These are phyloP conservation scores for Subanguina moxae DNA, from an alignment of 1,140 invertebrate species.

Conservation along the genomic window DNA sequence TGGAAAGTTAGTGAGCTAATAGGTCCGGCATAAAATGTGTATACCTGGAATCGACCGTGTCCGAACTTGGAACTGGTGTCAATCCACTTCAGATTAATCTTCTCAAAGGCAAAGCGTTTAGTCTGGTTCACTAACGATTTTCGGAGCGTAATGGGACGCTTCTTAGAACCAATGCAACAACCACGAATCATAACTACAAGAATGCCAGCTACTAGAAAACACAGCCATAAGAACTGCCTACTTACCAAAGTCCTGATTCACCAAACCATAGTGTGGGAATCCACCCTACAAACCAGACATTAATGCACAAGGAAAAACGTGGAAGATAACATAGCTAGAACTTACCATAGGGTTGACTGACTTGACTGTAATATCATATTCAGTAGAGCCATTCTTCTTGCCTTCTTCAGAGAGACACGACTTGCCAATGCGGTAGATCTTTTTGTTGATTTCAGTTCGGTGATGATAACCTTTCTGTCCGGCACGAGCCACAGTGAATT, in stretches of 20 bases:
- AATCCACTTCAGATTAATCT: conserved; percentile 98
- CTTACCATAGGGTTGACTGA: conserved; percentile 88
- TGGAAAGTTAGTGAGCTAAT: no score
- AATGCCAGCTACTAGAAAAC: no score
- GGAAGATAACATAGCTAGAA: not conserved
- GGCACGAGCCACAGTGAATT: conserved; percentile 96
- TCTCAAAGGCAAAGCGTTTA: conserved; percentile 88
- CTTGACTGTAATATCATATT: conserved; percentile 97
- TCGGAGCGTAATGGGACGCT: conserved; percentile 93
- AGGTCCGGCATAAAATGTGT: no score
- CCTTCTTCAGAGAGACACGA: conserved; percentile 74
- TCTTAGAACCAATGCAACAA: conserved; percentile 93
- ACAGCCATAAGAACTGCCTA: no score
- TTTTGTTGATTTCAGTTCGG: conserved; percentile 99
- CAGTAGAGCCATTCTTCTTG: conserved; percentile 96
- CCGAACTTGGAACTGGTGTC: conserved; percentile 99
- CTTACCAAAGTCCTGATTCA: conserved; percentile 83
- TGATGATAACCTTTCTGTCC: conserved; percentile 99
- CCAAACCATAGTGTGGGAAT: conserved; percentile 98
- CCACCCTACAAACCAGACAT: conserved; percentile 69
- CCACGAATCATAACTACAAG: conserved; percentile 86
- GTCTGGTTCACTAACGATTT: conserved; percentile 92
- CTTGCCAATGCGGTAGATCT: conserved; percentile 94
- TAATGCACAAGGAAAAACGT: not conserved
- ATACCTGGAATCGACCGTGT: conserved; percentile 87